Evolutionary conservation across 2,797 vertebrate species (phyloP), one percentile per base, ranked within the genome.

Genomic region (Peromyscus nudipes): DNA sequence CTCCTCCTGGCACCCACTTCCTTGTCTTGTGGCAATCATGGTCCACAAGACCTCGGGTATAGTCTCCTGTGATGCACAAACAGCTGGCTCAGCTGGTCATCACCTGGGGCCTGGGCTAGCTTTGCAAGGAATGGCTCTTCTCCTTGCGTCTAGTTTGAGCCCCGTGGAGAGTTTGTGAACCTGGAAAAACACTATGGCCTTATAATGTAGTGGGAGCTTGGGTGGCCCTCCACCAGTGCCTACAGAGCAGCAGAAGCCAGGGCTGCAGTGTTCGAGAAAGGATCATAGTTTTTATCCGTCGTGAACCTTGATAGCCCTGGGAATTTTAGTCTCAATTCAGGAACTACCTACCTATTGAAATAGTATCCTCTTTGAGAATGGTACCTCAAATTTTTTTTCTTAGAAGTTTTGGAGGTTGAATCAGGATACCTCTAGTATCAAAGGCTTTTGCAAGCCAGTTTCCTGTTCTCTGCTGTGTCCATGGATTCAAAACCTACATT

Each of bases 201-300:
- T 27, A 6, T 17, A 2, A 5, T 21, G 43, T 1, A 3, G 21
- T 0, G 0, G 65, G 11, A 67, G 69, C 27, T 31, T 0, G 31
- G 37, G 87, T 40, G 8, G 37, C 21, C 37, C 49, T 83, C 6
- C 0, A 2, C 57, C 25, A 0, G 17, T 25, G 25, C 23, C 37
- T 11, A 23, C 21, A n/a, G 6, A 29, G 57, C 12, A 1, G 60
- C 4, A 13, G 87, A 34, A 34, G 64, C 31, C 5, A 7, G 75
- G 62, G 21, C 80, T 29, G n/a, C 29, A 55, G 43, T 65, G 40
- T 16, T 23, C 2, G 40, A 34, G 21, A 55, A 73, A 16, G 9
- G 62, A 23, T 25, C 29, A 2, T 25, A 29, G 23, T 27, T 43
- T 71, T 71, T 34, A 0, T 92, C 43, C n/a, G 1, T 85, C n/a